phyloP scores from a whole-genome alignment of 2,113 vertebrate species.

The Hippocampus barbouri region DNA sequence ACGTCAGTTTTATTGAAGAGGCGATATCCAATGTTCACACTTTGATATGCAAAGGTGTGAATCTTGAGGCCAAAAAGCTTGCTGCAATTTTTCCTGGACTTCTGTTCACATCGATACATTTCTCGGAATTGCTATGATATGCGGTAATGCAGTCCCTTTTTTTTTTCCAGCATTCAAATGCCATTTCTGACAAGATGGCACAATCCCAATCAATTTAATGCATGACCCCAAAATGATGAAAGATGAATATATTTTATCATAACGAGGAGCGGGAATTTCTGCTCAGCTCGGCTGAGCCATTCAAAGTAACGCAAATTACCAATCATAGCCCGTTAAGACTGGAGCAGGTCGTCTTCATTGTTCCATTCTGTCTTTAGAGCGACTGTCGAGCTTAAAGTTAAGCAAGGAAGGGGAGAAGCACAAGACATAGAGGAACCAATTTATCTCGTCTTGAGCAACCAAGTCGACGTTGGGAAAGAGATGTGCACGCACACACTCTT shows the following conservation, averaged over 20 bases:
- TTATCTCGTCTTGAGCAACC: constrained; percentile 36
- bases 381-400: constrained; percentile 46
- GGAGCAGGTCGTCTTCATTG: constrained; percentile 31
- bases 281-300: neutral
- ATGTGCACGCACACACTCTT: constrained; percentile 22
- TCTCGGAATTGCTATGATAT: neutral
- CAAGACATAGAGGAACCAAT: constrained; percentile 22
- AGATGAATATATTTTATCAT: neutral
- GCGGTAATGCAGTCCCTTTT: neutral
- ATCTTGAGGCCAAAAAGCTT: neutral
- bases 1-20: neutral
- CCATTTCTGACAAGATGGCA: neutral
- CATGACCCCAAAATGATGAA: neutral
- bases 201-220: neutral
- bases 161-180: neutral
- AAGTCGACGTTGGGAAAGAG: neutral
- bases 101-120: neutral
- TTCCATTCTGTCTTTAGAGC: constrained; percentile 55
- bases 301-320: constrained; percentile 26
- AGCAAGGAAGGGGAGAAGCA: constrained; percentile 34
- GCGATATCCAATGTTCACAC: neutral
- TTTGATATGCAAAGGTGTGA: no score
- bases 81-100: neutral
- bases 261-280: no score
- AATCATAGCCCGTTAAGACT: constrained; percentile 41